Base-by-base conservation (phyloP, 2,888 invertebrate genomes). In the Tricholauxania praeusta region DNA sequence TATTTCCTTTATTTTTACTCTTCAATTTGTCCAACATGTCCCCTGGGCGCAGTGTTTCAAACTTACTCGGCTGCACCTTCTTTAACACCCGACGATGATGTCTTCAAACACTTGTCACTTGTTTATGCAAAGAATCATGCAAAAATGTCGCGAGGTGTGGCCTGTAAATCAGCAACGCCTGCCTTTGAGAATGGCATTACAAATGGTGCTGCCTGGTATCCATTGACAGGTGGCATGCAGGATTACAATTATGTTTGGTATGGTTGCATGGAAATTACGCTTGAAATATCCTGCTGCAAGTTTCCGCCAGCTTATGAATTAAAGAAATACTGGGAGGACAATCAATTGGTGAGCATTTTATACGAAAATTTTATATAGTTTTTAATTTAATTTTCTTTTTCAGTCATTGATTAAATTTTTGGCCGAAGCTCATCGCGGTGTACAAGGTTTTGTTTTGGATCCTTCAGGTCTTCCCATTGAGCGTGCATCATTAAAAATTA, bases 221-320 rank as follows among this genome's bases (percentile, higher is more conserved):
- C 95, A 0, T 89, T 96, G 8, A 94, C 94, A 78, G 94, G 94
- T 89, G 86, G 85, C 66, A 84, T 88, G 87, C 87, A 87, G 80
- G 98, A 98, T 85, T 98, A 94, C 87, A 97, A 97, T 87, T 98
- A 98, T 87, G 91, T 96, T 15, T 93, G 93, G 93, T 94, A 93
- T 82, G 97, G 97, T 15, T 96, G 96, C 85, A 95, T 98, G 95
- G 97, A 97, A 87, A 90, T 97, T n/a, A 97, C 97, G 0, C 88
- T 98, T 60, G 97, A 98, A 87, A 91, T 98, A 72, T 95, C 96
- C 0, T 98, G 98, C 87, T 98, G 97, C 89, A 98, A 97, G 88
- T 97, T 92, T 86, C 98, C 98, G 3, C 92, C 92, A 0, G 92
- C 93, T 0, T 90, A 91, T 74, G 93, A 96, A 83, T 88, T 98